Evolutionary conservation across 2,113 vertebrate species (phyloP).

Genomic region (Bos taurus): ARS-UCD2.0 NC_037357.1:51424501-51425000

Average conservation of each 20-base stretch:
- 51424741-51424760: not conserved
- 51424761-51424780: not conserved
- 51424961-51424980: conserved; percentile 19
- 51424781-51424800: not conserved
- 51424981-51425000: not conserved
- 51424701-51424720: conserved; percentile 47
- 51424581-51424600: conserved; percentile 43
- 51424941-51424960: not conserved
- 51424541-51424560: conserved; percentile 61
- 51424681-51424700: conserved; percentile 57
- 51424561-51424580: conserved; percentile 42
- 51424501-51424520: conserved; percentile 48
- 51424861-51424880: not conserved
- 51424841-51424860: conserved; percentile 2
- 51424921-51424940: not conserved
- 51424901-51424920: not conserved
- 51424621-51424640: conserved; percentile 63
- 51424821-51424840: conserved; percentile 34
- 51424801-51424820: not conserved
- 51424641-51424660: conserved; percentile 58
- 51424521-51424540: conserved; percentile 57
- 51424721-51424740: conserved; percentile 23
- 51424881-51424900: not conserved
- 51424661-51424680: conserved; percentile 57
- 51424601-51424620: conserved; percentile 59